Evolutionary conservation across 2,888 invertebrate genomes (phyloP).

Genomic region (Apocheima hispidaria): DNA sequence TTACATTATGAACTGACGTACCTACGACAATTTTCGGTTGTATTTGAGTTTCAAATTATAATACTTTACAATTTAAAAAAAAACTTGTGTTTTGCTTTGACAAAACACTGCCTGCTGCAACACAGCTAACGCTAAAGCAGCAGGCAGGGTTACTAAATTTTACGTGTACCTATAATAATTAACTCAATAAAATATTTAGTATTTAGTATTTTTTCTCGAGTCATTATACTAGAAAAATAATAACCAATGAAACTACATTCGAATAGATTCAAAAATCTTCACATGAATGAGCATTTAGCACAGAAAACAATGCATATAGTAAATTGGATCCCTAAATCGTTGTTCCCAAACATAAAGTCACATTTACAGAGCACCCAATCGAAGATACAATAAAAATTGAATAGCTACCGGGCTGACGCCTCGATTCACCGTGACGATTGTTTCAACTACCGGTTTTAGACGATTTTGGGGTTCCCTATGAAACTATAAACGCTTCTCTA

Average conservation of each 20-base stretch:
- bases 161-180: too few relatives aligned
- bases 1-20: conserved; percentile 46
- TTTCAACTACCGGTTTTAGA: conserved; percentile 77
- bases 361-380: conserved; percentile 56
- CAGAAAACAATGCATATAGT: conserved; percentile 18
- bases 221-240: neutral
- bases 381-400: conserved; percentile 62
- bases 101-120: too few relatives aligned
- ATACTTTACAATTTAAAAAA: too few relatives aligned
- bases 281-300: conserved; percentile 6
- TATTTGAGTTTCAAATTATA: conserved; percentile 14
- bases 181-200: too few relatives aligned
- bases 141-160: too few relatives aligned
- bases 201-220: too few relatives aligned
- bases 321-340: conserved; percentile 34
- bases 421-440: conserved; percentile 69
- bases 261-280: conserved; percentile 4
- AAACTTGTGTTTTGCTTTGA: too few relatives aligned
- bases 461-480: conserved; percentile 64
- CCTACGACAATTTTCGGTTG: conserved; percentile 29
- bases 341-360: conserved; percentile 41
- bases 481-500: conserved; percentile 5
- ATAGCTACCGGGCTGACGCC: conserved; percentile 56
- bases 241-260: neutral
- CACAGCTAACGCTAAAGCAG: too few relatives aligned